phyloP scores from a whole-genome alignment of 2,113 vertebrate species.

The Aegithalos caudatus region DNA sequence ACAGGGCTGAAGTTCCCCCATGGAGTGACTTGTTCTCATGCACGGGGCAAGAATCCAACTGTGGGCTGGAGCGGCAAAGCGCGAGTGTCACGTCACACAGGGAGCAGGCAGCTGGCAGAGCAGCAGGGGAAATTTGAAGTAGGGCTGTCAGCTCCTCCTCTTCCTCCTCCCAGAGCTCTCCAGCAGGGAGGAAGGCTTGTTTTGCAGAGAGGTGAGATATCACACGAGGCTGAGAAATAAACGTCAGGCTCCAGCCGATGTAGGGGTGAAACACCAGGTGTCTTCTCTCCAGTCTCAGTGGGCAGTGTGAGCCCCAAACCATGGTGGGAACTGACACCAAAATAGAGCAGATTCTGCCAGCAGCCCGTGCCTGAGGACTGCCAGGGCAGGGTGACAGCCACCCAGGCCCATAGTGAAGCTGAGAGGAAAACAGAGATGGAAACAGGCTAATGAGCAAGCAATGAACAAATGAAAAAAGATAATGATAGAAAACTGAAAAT shows the following conservation, averaged over 20 bases:
- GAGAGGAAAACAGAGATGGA: neutral
- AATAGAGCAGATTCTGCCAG: neutral
- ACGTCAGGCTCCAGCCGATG: neutral
- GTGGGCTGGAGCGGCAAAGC: neutral
- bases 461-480: neutral
- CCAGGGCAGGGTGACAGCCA: neutral
- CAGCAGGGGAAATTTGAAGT: constrained; percentile 12
- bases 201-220: constrained; percentile 42
- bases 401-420: neutral
- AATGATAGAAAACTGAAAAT: neutral
- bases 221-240: neutral
- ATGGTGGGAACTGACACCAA: neutral
- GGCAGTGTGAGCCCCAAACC: neutral
- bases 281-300: neutral
- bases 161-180: neutral
- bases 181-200: constrained; percentile 32
- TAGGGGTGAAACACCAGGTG: neutral
- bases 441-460: neutral
- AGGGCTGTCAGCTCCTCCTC: constrained; percentile 35
- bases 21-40: neutral
- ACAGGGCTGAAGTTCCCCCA: neutral
- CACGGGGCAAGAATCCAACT: neutral
- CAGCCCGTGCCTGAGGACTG: neutral
- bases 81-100: neutral
- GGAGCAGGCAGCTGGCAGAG: constrained; percentile 33